These are phyloP conservation scores for Peromyscus californicus DNA, from an alignment of 2,113 vertebrate genomes.

Conservation along the genomic window DNA sequence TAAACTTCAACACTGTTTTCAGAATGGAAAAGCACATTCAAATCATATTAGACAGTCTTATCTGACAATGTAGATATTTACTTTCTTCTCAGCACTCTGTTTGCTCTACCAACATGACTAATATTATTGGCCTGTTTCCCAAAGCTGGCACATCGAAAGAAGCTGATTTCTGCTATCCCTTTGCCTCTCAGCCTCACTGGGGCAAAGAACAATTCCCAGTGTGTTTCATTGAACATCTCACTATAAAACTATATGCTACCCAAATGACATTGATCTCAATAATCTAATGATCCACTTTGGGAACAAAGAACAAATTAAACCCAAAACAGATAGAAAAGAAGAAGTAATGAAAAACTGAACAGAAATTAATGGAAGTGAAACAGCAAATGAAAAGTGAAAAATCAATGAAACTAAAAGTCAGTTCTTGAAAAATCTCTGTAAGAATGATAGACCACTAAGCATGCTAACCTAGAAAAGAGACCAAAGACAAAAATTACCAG, in stretches of 20 bases:
- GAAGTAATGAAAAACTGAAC: background rate
- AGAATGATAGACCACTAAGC: background rate
- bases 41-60: no score
- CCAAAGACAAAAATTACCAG: background rate
- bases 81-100: background rate
- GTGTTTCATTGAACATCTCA: background rate
- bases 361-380: constrained; percentile 27
- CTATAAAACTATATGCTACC: background rate
- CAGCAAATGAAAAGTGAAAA: background rate
- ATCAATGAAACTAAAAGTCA: background rate
- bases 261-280: background rate
- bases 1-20: background rate
- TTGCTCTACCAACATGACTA: background rate
- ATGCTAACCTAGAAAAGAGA: background rate
- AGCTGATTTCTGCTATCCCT: background rate
- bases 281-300: background rate
- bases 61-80: background rate
- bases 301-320: constrained; percentile 3
- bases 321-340: background rate
- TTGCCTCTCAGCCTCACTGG: background rate
- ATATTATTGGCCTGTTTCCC: background rate
- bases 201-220: background rate
- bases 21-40: background rate
- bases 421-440: background rate
- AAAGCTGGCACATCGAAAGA: background rate